Evolutionary conservation across 2,797 vertebrate species (phyloP).

Genomic region (Phyllotis vaccarum): DNA sequence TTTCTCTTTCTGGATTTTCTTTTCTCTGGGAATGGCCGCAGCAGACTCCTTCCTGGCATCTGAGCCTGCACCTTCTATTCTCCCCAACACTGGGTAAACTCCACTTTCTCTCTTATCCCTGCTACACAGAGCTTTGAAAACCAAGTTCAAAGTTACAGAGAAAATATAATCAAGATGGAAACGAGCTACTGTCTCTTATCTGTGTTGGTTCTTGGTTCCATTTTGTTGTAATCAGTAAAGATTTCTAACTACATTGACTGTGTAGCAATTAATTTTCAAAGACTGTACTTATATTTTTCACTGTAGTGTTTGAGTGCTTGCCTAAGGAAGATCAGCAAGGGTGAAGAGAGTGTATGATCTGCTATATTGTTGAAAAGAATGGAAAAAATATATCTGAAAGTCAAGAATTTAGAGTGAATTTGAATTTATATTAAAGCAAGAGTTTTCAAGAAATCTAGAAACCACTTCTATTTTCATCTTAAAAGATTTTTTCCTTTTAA

Average conservation of each 20-base stretch:
- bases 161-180: slow-evolving; percentile 36
- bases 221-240: background rate
- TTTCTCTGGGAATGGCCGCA: background rate
- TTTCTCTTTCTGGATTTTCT: background rate
- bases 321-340: background rate
- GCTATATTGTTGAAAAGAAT: background rate
- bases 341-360: background rate
- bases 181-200: background rate
- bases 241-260: background rate
- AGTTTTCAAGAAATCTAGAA: background rate
- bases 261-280: slow-evolving; percentile 45
- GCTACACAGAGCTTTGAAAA: slow-evolving; percentile 38
- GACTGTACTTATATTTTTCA: slow-evolving; percentile 39
- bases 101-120: background rate
- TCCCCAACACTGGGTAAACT: background rate
- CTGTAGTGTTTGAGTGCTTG: background rate
- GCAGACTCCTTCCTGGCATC: background rate
- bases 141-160: background rate
- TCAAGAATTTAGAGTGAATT: background rate
- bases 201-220: background rate
- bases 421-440: background rate
- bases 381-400: background rate
- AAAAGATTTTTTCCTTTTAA: background rate
- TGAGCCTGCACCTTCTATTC: background rate
- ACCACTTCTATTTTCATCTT: background rate